These are phyloP conservation scores for Caenorhabditis imperialis DNA, from an alignment of 2,888 invertebrate species.

Conservation along the genomic window DNA sequence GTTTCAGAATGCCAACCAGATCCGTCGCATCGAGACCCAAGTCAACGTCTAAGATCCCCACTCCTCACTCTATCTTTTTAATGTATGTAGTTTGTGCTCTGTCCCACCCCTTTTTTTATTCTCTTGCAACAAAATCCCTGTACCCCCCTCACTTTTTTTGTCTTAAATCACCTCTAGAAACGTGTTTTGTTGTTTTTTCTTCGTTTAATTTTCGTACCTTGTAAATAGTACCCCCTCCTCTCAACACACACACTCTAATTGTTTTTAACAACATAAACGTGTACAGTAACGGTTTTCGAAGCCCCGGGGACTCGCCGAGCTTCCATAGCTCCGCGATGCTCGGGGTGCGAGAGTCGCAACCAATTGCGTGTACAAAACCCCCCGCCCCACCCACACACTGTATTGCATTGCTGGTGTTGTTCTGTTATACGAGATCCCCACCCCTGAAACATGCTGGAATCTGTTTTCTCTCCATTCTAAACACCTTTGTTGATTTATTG, in stretches of 20 bases:
- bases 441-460: slow-evolving; percentile 21
- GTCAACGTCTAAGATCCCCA: slow-evolving; percentile 43
- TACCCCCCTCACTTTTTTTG: not conserved
- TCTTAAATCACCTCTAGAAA: slow-evolving; percentile 20
- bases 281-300: slow-evolving; percentile 25
- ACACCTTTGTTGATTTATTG: slow-evolving; percentile 22
- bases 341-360: too few species aligned
- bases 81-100: not conserved
- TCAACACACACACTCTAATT: not conserved
- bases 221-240: slow-evolving; percentile 29
- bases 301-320: too few species aligned
- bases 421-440: slow-evolving; percentile 38
- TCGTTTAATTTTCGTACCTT: slow-evolving; percentile 24
- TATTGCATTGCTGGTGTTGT: slow-evolving; percentile 50
- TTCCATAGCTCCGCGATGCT: too few species aligned
- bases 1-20: slow-evolving; percentile 30
- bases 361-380: slow-evolving; percentile 46
- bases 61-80: slow-evolving; percentile 2
- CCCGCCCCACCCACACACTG: slow-evolving; percentile 15
- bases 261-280: slow-evolving; percentile 23
- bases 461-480: slow-evolving; percentile 21
- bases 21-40: slow-evolving; percentile 46
- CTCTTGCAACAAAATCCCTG: too few species aligned
- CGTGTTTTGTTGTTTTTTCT: not conserved
- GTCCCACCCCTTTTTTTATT: slow-evolving; percentile 20